These are phyloP conservation scores for Pseudoips prasinana DNA, from an alignment of 2,888 invertebrate genomes.

Conservation along the genomic window DNA sequence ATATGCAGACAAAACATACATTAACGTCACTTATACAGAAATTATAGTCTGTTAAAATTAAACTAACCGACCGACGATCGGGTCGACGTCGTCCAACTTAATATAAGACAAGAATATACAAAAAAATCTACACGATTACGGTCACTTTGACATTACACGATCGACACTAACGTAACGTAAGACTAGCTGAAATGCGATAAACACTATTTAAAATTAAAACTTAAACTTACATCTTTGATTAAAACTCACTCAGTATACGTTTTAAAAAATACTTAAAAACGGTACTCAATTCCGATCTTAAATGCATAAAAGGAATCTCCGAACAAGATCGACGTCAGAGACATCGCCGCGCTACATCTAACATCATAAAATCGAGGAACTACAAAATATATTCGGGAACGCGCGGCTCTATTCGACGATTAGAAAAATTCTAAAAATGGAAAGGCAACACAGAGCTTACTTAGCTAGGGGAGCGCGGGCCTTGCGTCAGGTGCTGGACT, in stretches of 20 bases:
- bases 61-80: slow-evolving; percentile 54
- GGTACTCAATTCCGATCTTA: slow-evolving; percentile 70
- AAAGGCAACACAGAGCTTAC: slow-evolving; percentile 49
- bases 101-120: slow-evolving; percentile 74
- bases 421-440: slow-evolving; percentile 28
- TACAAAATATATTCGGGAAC: slow-evolving; percentile 62
- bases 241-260: slow-evolving; percentile 75
- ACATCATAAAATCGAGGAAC: slow-evolving; percentile 60
- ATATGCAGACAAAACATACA: slow-evolving; percentile 72
- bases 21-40: slow-evolving; percentile 64
- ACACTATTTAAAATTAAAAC: slow-evolving; percentile 73
- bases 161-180: slow-evolving; percentile 76
- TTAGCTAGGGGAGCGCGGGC: slow-evolving; percentile 40
- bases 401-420: slow-evolving; percentile 42
- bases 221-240: slow-evolving; percentile 81
- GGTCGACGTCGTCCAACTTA: slow-evolving; percentile 49
- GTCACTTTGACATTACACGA: slow-evolving; percentile 63
- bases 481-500: slow-evolving; percentile 79
- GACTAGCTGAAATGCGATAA: slow-evolving; percentile 81
- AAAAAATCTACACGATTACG: slow-evolving; percentile 64
- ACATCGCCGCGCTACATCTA: slow-evolving; percentile 5
- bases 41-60: slow-evolving; percentile 48
- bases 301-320: slow-evolving; percentile 61
- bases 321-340: slow-evolving; percentile 16
- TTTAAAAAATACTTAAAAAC: slow-evolving; percentile 60